Percentiles rank a stretch among this genome's conserved stretches.
Evolutionary conservation across 2,113 vertebrate species (phyloP).

Genomic region (Ariopsis seemanni): DNA sequence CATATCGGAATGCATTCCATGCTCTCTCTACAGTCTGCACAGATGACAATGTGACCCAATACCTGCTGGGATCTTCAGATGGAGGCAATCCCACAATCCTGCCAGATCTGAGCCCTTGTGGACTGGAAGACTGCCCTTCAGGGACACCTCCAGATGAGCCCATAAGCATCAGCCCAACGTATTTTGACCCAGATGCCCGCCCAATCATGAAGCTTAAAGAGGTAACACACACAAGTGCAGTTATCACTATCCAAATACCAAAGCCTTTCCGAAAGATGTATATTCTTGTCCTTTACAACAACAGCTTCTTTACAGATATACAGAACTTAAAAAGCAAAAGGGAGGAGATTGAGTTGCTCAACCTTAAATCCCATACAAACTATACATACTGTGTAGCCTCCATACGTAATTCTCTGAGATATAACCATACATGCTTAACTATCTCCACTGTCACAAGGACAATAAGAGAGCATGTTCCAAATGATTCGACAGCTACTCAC

Average conservation of each 20-base stretch:
- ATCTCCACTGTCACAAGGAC: constrained; percentile 79
- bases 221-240: constrained; percentile 82
- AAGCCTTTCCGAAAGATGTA: constrained; percentile 93
- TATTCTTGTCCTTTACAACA: constrained; percentile 91
- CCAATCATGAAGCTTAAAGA: constrained; percentile 85
- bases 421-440: constrained; percentile 95
- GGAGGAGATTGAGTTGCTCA: constrained; percentile 86
- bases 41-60: constrained; percentile 76
- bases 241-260: constrained; percentile 87
- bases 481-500: constrained; percentile 89
- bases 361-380: constrained; percentile 86
- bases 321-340: constrained; percentile 81
- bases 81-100: constrained; percentile 67
- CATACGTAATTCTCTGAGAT: constrained; percentile 84
- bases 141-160: constrained; percentile 82
- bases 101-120: constrained; percentile 81
- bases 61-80: constrained; percentile 66
- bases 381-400: constrained; percentile 98
- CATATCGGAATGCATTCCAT: constrained; percentile 85
- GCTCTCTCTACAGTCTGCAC: constrained; percentile 87
- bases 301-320: constrained; percentile 87
- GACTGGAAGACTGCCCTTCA: constrained; percentile 86
- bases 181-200: constrained; percentile 72
- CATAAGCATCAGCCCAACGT: constrained; percentile 77
- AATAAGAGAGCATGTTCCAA: constrained; percentile 65